Percentiles rank a stretch among this genome's conserved stretches.
phyloP scores from a whole-genome alignment of 2,113 vertebrate genomes.

The Todiramphus chloris region DNA sequence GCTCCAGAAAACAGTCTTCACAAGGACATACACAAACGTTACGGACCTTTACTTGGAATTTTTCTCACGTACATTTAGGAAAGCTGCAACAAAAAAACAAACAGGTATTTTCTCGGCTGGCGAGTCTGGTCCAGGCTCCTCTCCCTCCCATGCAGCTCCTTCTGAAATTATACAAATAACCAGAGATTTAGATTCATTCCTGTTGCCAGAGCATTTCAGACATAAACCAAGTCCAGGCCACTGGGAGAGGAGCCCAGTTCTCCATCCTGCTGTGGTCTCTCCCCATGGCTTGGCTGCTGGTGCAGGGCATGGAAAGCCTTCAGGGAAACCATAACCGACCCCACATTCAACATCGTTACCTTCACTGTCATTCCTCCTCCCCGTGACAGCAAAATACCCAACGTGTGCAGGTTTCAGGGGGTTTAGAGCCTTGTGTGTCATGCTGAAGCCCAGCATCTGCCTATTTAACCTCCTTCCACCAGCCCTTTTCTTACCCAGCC shows the following conservation, averaged over 20 bases:
- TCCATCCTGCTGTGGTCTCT: background rate
- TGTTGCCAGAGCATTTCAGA: background rate
- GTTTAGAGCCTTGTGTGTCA: background rate
- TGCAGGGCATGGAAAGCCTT: background rate
- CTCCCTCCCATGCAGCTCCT: background rate
- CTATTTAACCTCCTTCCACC: background rate
- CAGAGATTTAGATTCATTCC: background rate
- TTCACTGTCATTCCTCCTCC: background rate
- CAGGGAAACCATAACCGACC: background rate
- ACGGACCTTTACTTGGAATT: background rate
- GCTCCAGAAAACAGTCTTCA: background rate
- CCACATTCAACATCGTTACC: fast-evolving
- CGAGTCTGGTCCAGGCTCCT: background rate
- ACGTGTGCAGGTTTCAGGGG: fast-evolving
- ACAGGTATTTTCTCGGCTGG: background rate
- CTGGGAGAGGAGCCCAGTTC: background rate
- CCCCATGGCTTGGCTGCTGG: background rate
- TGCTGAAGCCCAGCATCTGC: background rate
- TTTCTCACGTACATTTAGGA: background rate
- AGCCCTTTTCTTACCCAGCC: background rate
- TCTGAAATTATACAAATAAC: background rate
- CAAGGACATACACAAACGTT: background rate
- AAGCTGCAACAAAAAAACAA: background rate
- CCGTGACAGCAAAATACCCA: background rate
- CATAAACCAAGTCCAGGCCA: background rate